Conservation (phyloP, 2,113 vertebrate genomes). For the Poecilia latipinna region DNA sequence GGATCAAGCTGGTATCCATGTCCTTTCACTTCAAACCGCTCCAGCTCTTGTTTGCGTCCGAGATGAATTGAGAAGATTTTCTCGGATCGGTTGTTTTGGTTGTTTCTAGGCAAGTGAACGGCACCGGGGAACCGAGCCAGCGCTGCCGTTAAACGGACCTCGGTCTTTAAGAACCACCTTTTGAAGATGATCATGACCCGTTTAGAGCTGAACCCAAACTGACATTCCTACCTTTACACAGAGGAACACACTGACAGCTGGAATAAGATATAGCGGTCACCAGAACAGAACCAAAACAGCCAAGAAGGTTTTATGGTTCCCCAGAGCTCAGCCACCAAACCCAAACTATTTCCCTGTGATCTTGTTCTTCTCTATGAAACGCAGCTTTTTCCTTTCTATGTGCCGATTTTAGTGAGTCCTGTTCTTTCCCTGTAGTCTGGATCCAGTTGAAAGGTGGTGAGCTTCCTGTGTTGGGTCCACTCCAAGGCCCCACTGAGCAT, state of each 20-base stretch:
- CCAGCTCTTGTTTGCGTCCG: no score
- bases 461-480: constrained; percentile 67
- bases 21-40: no score
- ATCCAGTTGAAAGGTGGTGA: constrained; percentile 69
- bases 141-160: no score
- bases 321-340: constrained; percentile 31
- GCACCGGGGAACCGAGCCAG: no score
- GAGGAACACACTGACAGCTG: background rate
- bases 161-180: no score
- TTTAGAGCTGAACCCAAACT: background rate
- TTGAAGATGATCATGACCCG: background rate
- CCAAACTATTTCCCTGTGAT: constrained; percentile 38
- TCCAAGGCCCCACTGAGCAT: constrained; percentile 62
- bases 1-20: no score
- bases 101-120: no score
- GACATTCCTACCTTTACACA: background rate
- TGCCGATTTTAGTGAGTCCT: constrained; percentile 18
- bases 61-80: no score
- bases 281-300: constrained; percentile 23
- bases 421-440: constrained; percentile 51
- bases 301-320: constrained; percentile 31
- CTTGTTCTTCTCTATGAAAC: constrained; percentile 20
- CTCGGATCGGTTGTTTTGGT: no score
- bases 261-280: background rate
- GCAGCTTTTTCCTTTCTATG: constrained; percentile 5